Evolutionary conservation across 1,140 invertebrate species (phyloP).

Genomic region (Pogonomyrmex californicus): DNA sequence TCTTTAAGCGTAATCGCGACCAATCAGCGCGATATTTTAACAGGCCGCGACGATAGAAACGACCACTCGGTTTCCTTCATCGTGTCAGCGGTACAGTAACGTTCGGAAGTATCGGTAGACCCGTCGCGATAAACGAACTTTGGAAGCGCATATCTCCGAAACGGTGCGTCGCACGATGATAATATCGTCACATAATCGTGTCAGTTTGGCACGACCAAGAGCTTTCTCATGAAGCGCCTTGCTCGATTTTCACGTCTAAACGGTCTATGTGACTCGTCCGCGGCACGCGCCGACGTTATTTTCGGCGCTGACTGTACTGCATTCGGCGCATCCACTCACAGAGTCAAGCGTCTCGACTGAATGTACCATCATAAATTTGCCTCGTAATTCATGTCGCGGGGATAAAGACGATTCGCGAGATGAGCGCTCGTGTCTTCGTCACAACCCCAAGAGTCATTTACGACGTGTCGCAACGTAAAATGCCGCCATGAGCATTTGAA

Average conservation of each 20-base stretch:
- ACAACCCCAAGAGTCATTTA: conserved; percentile 63
- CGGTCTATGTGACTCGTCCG: conserved; percentile 30
- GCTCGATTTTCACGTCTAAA: conserved; percentile 73
- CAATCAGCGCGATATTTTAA: conserved; percentile 74
- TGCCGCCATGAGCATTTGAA: conserved; percentile 83
- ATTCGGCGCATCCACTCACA: conserved; percentile 70
- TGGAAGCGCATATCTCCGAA: conserved; percentile 74
- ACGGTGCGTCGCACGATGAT: conserved; percentile 35
- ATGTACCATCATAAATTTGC: conserved; percentile 69
- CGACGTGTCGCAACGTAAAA: conserved; percentile 57
- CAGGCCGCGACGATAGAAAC: conserved; percentile 66
- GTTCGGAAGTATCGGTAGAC: conserved; percentile 54
- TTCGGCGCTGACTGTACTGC: conserved; percentile 74
- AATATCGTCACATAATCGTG: conserved; percentile 79
- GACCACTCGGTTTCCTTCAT: conserved; percentile 77
- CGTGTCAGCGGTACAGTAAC: conserved; percentile 77
- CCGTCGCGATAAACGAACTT: conserved; percentile 54
- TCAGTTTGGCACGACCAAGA: conserved; percentile 76
- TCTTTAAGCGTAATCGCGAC: conserved; percentile 60
- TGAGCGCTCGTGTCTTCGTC: conserved; percentile 63
- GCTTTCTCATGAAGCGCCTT: conserved; percentile 77
- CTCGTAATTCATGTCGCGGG: conserved; percentile 17
- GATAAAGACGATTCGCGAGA: conserved; percentile 54
- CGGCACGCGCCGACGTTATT: conserved; percentile 46
- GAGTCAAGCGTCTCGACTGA: conserved; percentile 71